Evolutionary conservation across 2,113 vertebrate genomes (phyloP).

Genomic region (Mesocricetus auratus): DNA sequence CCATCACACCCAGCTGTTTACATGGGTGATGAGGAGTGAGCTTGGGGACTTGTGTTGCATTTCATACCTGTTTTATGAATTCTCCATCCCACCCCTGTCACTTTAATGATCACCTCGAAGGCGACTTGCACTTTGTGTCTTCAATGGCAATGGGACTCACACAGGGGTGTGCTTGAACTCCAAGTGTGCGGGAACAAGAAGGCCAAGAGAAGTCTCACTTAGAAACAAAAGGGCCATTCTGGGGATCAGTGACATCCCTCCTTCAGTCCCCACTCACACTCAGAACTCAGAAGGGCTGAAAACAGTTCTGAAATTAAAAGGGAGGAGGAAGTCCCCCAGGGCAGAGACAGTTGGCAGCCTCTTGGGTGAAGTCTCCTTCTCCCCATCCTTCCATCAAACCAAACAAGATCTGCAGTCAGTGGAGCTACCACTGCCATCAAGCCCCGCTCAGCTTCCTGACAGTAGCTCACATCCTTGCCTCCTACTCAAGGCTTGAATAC

Average conservation of each 20-base stretch:
- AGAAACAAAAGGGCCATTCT: background rate
- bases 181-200: background rate
- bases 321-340: background rate
- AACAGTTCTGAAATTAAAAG: background rate
- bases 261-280: background rate
- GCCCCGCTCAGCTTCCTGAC: background rate
- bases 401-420: background rate
- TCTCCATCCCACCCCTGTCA: background rate
- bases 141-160: too few relatives aligned
- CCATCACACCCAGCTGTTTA: background rate
- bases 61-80: background rate
- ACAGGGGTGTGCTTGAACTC: background rate
- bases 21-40: background rate
- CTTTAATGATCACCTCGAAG: background rate
- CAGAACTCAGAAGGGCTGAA: background rate
- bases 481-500: background rate
- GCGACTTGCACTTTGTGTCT: background rate
- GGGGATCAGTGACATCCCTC: background rate
- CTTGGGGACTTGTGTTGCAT: background rate
- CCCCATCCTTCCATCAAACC: background rate
- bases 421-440: background rate
- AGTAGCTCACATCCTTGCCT: fast-evolving
- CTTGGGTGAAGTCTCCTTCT: background rate
- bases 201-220: background rate
- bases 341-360: too few relatives aligned